Percentiles rank a stretch among this genome's conserved stretches.
phyloP scores from a whole-genome alignment of 2,113 vertebrate species.

The Pao palembangensis region DNA sequence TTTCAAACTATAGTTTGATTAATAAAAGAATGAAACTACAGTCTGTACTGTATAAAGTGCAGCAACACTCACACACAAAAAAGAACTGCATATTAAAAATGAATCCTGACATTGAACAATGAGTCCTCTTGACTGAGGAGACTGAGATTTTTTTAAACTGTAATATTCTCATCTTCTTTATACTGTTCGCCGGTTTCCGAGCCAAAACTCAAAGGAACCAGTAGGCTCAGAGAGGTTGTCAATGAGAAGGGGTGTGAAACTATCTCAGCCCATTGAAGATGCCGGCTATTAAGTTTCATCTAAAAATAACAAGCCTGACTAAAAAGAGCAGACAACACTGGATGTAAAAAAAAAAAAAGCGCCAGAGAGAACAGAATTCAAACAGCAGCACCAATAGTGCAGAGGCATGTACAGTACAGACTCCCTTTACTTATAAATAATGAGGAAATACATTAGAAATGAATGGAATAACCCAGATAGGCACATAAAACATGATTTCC shows the following conservation, averaged over 20 bases:
- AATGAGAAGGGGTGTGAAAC: conserved; percentile 61
- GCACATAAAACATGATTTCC: conserved; percentile 26
- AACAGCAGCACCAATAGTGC: conserved; percentile 60
- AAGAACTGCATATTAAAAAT: conserved; percentile 72
- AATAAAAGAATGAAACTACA: conserved; percentile 73
- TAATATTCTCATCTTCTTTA: conserved; percentile 70
- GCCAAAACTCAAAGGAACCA: conserved; percentile 59
- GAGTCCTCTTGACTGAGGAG: conserved; percentile 70
- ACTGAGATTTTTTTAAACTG: conserved; percentile 61
- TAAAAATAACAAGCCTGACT: conserved; percentile 82
- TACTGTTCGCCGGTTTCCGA: conserved; percentile 56
- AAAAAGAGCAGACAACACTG: conserved; percentile 70
- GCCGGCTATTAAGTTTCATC: conserved; percentile 71
- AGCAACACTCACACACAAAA: conserved; percentile 52
- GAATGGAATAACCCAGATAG: conserved; percentile 55
- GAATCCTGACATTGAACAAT: conserved; percentile 68
- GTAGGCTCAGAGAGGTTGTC: conserved; percentile 67
- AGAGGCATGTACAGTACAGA: conserved; percentile 61
- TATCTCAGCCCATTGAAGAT: conserved; percentile 65
- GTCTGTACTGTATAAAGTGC: conserved; percentile 55
- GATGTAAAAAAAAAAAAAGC: conserved; percentile 46
- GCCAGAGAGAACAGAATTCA: conserved; percentile 60
- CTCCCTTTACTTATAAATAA: conserved; percentile 64
- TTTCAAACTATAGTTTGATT: conserved; percentile 75
- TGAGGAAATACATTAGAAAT: conserved; percentile 49